A percentile compares a stretch with the other conserved stretches of the same genome.
phyloP scores from a whole-genome alignment of 2,113 vertebrate genomes.

The Spizaetus ornatus region DNA sequence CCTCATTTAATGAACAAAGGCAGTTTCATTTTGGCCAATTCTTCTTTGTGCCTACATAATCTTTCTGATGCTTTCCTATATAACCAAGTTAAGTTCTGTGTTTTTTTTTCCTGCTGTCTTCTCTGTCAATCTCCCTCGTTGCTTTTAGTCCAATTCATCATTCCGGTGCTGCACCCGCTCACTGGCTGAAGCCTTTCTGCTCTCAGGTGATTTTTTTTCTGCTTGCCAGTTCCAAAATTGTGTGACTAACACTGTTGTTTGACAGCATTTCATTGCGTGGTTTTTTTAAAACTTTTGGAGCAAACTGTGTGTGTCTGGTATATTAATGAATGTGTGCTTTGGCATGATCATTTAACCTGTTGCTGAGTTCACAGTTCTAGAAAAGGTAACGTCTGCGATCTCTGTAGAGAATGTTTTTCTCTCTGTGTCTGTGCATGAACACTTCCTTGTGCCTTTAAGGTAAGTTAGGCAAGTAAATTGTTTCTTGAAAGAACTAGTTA shows the following conservation, averaged over 20 bases:
- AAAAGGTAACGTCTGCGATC: not conserved
- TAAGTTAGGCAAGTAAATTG: not conserved
- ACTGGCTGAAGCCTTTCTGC: slow-evolving; percentile 83
- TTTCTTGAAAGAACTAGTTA: not conserved
- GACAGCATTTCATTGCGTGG: not conserved
- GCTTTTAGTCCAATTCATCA: slow-evolving; percentile 80
- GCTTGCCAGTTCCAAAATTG: slow-evolving; percentile 69
- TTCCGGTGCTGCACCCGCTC: slow-evolving; percentile 81
- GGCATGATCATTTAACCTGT: slow-evolving; percentile 48
- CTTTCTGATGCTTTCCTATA: not conserved
- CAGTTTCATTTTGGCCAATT: not conserved
- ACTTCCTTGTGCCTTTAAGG: not conserved
- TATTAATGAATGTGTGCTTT: slow-evolving; percentile 41
- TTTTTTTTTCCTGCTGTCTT: slow-evolving; percentile 18
- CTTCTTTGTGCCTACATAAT: not conserved
- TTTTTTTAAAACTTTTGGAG: slow-evolving; percentile 11
- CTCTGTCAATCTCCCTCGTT: slow-evolving; percentile 68
- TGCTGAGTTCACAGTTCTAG: not conserved
- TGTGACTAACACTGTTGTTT: slow-evolving; percentile 66
- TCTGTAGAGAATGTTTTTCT: not conserved
- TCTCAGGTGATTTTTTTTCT: slow-evolving; percentile 83
- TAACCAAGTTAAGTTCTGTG: slow-evolving; percentile 27
- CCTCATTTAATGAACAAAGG: not conserved
- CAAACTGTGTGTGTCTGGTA: slow-evolving; percentile 65
- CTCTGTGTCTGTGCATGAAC: not conserved